A percentile compares a stretch with the other conserved stretches of the same genome.
These are phyloP conservation scores for Drosophila tristis DNA, from an alignment of 1,140 invertebrate genomes.

Conservation along the genomic window DNA sequence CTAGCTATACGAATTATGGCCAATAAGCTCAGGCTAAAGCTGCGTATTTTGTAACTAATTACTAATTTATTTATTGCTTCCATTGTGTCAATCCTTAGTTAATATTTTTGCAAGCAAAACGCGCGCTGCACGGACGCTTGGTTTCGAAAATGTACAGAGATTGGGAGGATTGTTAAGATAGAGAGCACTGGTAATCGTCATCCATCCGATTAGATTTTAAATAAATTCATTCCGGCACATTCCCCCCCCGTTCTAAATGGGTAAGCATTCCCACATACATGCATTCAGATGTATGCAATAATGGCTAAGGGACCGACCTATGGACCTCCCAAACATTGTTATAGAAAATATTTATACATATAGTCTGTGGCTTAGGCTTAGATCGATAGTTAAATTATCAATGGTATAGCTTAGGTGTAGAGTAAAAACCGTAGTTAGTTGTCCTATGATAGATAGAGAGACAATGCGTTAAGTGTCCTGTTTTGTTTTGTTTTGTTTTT, in stretches of 20 bases:
- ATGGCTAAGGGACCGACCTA: too few relatives aligned
- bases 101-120: not conserved
- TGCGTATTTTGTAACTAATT: slow-evolving; percentile 26
- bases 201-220: slow-evolving; percentile 1
- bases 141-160: slow-evolving; percentile 1
- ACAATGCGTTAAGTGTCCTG: slow-evolving; percentile 67
- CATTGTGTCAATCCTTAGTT: slow-evolving; percentile 9
- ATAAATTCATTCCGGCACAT: slow-evolving; percentile 12
- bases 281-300: too few relatives aligned
- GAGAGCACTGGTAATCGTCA: slow-evolving; percentile 25
- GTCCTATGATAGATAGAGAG: slow-evolving; percentile 57
- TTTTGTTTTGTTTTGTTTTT: slow-evolving; percentile 41
- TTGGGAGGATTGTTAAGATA: slow-evolving; percentile 6
- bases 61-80: slow-evolving; percentile 42
- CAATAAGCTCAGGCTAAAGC: slow-evolving; percentile 49
- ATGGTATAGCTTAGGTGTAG: slow-evolving; percentile 64
- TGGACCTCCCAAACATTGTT: slow-evolving; percentile 13
- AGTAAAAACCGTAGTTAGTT: slow-evolving; percentile 66
- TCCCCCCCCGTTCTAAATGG: slow-evolving; percentile 9
- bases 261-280: too few relatives aligned
- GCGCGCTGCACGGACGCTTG: slow-evolving; percentile 4
- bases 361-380: slow-evolving; percentile 37
- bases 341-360: slow-evolving; percentile 34
- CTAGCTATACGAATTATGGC: slow-evolving; percentile 28
- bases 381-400: slow-evolving; percentile 53